Base-by-base conservation (phyloP, 2,888 invertebrate species). In the Branchellion lobata region DNA sequence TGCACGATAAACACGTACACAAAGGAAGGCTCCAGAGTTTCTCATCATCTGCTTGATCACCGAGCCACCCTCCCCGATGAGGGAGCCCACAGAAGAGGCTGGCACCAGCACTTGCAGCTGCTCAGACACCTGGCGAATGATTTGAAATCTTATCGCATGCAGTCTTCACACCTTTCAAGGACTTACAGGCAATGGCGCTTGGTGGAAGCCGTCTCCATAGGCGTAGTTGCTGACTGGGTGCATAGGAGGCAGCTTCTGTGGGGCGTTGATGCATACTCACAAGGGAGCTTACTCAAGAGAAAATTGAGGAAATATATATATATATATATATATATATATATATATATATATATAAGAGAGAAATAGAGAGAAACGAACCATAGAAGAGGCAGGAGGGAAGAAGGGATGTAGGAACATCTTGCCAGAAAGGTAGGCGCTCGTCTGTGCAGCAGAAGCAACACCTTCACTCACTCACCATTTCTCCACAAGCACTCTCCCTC, bases 1-100 rank as follows among this genome's bases (percentile, higher is more conserved):
- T 14, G 61, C 61, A 18, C 11, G 8, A 18, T 47, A 47, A 47
- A 65, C 36, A 82, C 84, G 81, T 79, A 86, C 87, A 84, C 86
- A 86, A 75, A 87, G 85, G 81, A 85, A 84, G 53, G 97, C 97
- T 84, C 94, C 94, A 84, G 96, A 96, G 89, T 95, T 94, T 85
- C 95, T 91, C 87, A 97, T 98, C 84, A 98, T 96, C 89, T 95
- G 96, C 85, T 96, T 93, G 86, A 98, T 97, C 89, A 97, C 95
- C 40, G 94, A 93, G 80, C 98, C 98, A 89, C 96, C 97, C 74
- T 96, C 94, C 83, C 98, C 98, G 86, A 99, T 99, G 83, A 99
- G 95, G 83, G 98, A 97, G 80, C 98, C 98, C 77, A 99, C 97
- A 79, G 96, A 95, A 87, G 93, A 94, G 89, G 97, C 96, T 78